Percentiles rank a stretch among this genome's conserved stretches.
Conservation (phyloP, 2,113 vertebrate species). For the Cnemophilus loriae region DNA sequence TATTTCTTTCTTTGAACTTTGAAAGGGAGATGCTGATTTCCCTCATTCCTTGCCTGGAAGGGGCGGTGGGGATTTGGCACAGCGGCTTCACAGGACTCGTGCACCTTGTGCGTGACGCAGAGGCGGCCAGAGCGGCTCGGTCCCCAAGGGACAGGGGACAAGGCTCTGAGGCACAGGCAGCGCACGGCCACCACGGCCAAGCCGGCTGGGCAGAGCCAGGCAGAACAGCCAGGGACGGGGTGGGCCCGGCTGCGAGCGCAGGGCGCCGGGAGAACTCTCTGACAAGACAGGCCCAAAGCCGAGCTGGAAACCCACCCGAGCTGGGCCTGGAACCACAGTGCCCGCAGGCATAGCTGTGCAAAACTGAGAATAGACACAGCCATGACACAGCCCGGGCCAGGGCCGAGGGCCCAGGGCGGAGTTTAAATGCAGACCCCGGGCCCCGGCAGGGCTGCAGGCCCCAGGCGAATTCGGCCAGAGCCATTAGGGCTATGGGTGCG, state of each 20-base stretch:
- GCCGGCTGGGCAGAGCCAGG: background rate
- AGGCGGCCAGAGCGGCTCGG: accelerated
- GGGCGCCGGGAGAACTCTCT: accelerated
- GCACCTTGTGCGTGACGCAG: accelerated
- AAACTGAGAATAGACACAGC: background rate
- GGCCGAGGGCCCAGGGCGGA: background rate
- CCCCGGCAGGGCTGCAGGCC: background rate
- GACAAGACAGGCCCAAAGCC: accelerated
- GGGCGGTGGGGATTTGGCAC: accelerated
- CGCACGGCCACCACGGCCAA: no score
- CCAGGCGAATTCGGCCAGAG: background rate
- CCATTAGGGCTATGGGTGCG: accelerated
- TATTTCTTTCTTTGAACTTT: background rate
- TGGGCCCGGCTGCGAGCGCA: background rate
- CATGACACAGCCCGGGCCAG: accelerated
- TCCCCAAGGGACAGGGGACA: accelerated
- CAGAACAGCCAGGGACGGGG: background rate
- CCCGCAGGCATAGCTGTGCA: accelerated
- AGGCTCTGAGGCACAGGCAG: background rate
- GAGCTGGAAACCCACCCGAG: background rate
- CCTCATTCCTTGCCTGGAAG: background rate
- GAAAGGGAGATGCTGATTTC: background rate
- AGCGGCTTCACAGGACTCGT: accelerated
- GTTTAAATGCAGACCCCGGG: accelerated
- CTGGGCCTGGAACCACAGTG: background rate